Percentiles rank a stretch among this genome's conserved stretches.
Evolutionary conservation across 2,113 vertebrate genomes (phyloP).

Genomic region (Amphiprion percula): DNA sequence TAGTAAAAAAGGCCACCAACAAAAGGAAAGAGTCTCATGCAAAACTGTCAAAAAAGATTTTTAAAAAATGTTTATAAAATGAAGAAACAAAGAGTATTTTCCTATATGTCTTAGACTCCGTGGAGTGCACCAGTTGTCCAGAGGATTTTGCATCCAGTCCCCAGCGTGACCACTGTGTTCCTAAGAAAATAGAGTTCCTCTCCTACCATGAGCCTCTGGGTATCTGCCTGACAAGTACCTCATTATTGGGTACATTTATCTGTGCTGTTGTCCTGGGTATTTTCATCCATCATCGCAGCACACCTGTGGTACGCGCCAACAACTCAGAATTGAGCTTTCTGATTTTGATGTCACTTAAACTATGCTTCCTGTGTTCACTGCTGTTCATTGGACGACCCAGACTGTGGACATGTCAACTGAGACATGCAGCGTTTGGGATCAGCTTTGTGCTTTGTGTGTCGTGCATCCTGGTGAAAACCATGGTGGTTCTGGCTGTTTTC

Average conservation of each 20-base stretch:
- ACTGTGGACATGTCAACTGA: conserved; percentile 55
- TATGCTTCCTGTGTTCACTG: conserved; percentile 83
- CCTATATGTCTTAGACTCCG: conserved; percentile 2
- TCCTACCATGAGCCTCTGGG: conserved; percentile 75
- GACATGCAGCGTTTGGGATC: conserved; percentile 66
- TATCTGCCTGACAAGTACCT: conserved; percentile 54
- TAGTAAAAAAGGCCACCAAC: too few species aligned
- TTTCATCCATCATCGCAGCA: conserved; percentile 63
- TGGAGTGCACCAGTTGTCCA: conserved; percentile 72
- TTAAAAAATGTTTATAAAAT: not conserved
- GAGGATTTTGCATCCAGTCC: conserved; percentile 77
- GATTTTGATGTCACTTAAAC: conserved; percentile 75
- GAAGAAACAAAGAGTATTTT: not conserved
- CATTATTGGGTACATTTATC: conserved; percentile 67
- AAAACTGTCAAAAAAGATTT: not conserved
- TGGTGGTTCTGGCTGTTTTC: conserved; percentile 54
- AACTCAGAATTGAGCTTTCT: conserved; percentile 83
- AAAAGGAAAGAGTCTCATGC: too few species aligned
- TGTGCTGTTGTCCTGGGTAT: conserved; percentile 62
- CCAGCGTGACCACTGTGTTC: conserved; percentile 66
- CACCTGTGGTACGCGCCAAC: conserved; percentile 78
- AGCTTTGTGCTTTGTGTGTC: conserved; percentile 66
- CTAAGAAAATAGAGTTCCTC: conserved; percentile 75
- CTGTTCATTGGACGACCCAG: conserved; percentile 67
- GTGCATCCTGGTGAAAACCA: conserved; percentile 59